These are phyloP conservation scores for Rhingia rostrata DNA, from an alignment of 2,888 invertebrate species.

Conservation along the genomic window DNA sequence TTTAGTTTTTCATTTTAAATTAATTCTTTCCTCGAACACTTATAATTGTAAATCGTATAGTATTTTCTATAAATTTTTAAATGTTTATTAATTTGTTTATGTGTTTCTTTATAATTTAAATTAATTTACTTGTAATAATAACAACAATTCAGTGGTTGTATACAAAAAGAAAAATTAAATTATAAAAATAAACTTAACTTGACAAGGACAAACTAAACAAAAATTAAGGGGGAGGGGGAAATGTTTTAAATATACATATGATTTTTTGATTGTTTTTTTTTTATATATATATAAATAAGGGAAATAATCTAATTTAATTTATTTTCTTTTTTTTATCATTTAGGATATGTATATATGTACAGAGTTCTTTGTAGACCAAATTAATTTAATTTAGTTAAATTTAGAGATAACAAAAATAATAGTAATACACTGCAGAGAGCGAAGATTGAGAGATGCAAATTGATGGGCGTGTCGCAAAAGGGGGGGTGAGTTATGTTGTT, in stretches of 20 bases:
- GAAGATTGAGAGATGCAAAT: conserved; percentile 28
- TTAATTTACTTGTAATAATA: conserved; percentile 54
- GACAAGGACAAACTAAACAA: conserved; percentile 63
- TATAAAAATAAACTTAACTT: conserved; percentile 48
- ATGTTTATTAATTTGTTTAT: conserved; percentile 16
- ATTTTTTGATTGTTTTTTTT: conserved; percentile 31
- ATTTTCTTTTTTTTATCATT: conserved; percentile 54
- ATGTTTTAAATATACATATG: conserved; percentile 68
- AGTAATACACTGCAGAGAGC: conserved; percentile 67
- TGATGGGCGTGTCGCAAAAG: not conserved
- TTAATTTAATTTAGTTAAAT: conserved; percentile 64
- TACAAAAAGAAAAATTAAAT: conserved; percentile 40
- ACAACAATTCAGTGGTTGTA: conserved; percentile 40
- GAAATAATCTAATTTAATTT: conserved; percentile 42
- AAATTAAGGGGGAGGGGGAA: not conserved
- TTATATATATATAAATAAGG: conserved; percentile 43
- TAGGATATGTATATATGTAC: conserved; percentile 75
- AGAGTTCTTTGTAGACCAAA: conserved; percentile 52
- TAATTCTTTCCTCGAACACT: conserved; percentile 63
- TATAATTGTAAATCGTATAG: conserved; percentile 69
- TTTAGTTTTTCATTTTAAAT: conserved; percentile 45
- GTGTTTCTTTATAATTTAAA: conserved; percentile 51
- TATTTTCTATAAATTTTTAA: conserved; percentile 33
- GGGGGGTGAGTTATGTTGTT: not conserved
- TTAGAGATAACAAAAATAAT: conserved; percentile 26